Conservation (phyloP, 2,113 vertebrate species). For the Sebastes fasciatus region DNA sequence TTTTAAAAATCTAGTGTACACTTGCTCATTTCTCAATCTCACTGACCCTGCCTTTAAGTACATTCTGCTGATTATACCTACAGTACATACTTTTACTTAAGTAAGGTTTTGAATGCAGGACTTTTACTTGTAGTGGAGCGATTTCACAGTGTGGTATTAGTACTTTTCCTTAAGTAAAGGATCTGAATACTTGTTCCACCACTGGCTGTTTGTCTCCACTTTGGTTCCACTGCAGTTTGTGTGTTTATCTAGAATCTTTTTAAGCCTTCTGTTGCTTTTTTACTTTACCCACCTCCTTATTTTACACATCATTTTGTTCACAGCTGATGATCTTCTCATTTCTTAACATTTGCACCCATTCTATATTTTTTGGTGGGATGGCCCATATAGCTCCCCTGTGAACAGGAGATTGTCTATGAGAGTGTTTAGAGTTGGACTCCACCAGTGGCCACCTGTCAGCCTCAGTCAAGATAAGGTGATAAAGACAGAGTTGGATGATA, state of each 20-base stretch:
- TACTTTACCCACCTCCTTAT: neutral
- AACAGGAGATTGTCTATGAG: constrained; percentile 18
- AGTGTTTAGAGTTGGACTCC: constrained; percentile 39
- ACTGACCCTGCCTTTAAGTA: too few relatives aligned
- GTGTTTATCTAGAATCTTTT: neutral
- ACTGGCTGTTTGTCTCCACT: neutral
- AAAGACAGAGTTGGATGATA: constrained; percentile 22
- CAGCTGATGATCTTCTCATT: neutral
- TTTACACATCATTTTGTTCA: neutral
- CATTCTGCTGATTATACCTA: too few relatives aligned
- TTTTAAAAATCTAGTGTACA: too few relatives aligned
- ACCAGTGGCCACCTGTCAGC: constrained; percentile 38
- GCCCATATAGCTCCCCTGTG: neutral
- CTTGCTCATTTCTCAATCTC: too few relatives aligned
- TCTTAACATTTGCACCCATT: neutral
- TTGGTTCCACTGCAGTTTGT: constrained; percentile 3
- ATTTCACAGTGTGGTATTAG: too few relatives aligned
- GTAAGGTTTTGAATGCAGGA: too few relatives aligned
- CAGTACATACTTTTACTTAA: too few relatives aligned
- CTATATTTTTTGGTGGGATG: neutral
- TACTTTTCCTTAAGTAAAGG: too few relatives aligned
- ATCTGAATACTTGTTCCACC: too few relatives aligned
- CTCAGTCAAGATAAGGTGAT: constrained; percentile 12
- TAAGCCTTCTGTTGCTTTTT: neutral
- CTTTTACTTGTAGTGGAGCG: too few relatives aligned